Percentiles rank a stretch among this genome's conserved stretches.
Evolutionary conservation across 1,140 invertebrate genomes (phyloP).

Genomic region (Lycorma delicatula): DNA sequence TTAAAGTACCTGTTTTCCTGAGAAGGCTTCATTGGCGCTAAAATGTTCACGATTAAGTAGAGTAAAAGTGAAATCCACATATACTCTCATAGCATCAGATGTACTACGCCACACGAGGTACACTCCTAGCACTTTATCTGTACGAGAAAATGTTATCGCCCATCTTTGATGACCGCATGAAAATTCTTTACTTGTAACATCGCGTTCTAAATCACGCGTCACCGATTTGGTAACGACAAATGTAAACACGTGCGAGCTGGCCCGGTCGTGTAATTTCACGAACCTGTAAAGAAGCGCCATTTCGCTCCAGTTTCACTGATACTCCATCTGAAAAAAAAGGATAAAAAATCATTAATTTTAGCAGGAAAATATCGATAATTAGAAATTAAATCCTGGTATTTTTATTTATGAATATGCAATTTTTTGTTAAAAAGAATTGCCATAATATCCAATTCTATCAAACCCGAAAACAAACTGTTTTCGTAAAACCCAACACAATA

Average conservation of each 20-base stretch:
- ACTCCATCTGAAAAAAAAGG: neutral
- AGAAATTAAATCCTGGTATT: no score
- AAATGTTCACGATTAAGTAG: slow-evolving; percentile 79
- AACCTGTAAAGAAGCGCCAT: slow-evolving; percentile 81
- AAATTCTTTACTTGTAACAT: slow-evolving; percentile 77
- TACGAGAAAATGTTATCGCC: slow-evolving; percentile 75
- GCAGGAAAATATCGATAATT: no score
- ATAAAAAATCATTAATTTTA: no score
- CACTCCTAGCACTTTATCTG: slow-evolving; percentile 70
- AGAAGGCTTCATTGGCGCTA: slow-evolving; percentile 73
- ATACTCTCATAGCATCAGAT: slow-evolving; percentile 63
- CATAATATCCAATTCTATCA: no score
- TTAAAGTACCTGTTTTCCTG: slow-evolving; percentile 57
- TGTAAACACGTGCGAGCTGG: slow-evolving; percentile 75
- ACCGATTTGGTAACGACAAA: slow-evolving; percentile 74
- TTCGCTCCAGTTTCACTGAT: neutral
- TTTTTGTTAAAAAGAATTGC: no score
- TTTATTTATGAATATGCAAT: no score
- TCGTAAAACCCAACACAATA: no score
- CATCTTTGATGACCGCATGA: slow-evolving; percentile 77
- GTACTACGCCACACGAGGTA: slow-evolving; percentile 71
- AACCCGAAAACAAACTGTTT: no score
- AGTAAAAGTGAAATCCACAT: slow-evolving; percentile 77
- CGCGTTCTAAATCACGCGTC: slow-evolving; percentile 66
- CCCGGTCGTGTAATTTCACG: slow-evolving; percentile 72